These are phyloP conservation scores for Chrysopilus asiliformis DNA, from an alignment of 2,888 invertebrate species.

Conservation along the genomic window DNA sequence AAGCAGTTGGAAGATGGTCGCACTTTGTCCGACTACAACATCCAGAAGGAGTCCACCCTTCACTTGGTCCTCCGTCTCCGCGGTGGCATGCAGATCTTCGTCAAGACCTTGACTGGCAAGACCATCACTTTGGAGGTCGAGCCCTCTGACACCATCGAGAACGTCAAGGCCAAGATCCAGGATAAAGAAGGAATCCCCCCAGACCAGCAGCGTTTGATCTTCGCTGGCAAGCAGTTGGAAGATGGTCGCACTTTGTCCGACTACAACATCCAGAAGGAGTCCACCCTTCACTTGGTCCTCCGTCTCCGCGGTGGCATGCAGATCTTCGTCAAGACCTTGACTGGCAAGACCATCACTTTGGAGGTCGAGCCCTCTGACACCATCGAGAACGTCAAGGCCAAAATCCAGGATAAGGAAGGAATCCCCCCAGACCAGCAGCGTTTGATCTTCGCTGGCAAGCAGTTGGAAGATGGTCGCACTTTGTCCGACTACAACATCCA, in stretches of 20 bases:
- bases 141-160: slow-evolving; percentile 10
- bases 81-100: slow-evolving; percentile 14
- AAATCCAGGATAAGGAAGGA: slow-evolving; percentile 11
- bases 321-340: slow-evolving; percentile 11
- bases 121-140: slow-evolving; percentile 12
- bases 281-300: slow-evolving; percentile 11
- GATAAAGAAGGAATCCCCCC: slow-evolving; percentile 11
- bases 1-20: slow-evolving; percentile 23
- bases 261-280: slow-evolving; percentile 12
- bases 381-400: slow-evolving; percentile 11
- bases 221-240: slow-evolving; percentile 10
- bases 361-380: slow-evolving; percentile 11
- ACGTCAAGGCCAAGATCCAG: slow-evolving; percentile 11
- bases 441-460: slow-evolving; percentile 11
- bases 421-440: slow-evolving; percentile 12
- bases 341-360: slow-evolving; percentile 11
- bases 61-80: slow-evolving; percentile 18
- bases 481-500: slow-evolving; percentile 52
- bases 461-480: slow-evolving; percentile 10
- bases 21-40: slow-evolving; percentile 20
- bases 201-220: slow-evolving; percentile 12
- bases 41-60: slow-evolving; percentile 18
- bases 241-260: slow-evolving; percentile 11
- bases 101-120: slow-evolving; percentile 10
- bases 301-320: slow-evolving; percentile 12